A percentile compares a stretch with the other conserved stretches of the same genome.
These are phyloP conservation scores for Parelbella ahira DNA, from an alignment of 2,888 invertebrate genomes.

Conservation along the genomic window DNA sequence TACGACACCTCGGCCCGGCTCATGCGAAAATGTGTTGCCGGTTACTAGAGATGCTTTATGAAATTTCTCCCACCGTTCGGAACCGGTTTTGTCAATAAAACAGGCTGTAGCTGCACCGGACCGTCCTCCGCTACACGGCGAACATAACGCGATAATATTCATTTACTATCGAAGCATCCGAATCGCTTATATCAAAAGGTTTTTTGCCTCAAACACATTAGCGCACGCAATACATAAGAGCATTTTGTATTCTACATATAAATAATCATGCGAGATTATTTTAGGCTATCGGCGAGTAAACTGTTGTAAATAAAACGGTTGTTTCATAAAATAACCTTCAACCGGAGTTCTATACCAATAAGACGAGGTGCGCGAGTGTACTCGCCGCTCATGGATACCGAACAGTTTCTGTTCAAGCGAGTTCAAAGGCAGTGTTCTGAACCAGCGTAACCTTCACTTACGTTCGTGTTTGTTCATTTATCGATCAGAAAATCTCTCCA, in stretches of 20 bases:
- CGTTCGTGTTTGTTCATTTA: conserved; percentile 25
- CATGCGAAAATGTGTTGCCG: conserved; percentile 55
- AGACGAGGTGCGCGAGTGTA: conserved; percentile 15
- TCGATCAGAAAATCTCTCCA: conserved; percentile 26
- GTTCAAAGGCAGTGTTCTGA: conserved; percentile 25
- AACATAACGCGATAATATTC: background rate
- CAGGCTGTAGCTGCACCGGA: conserved; percentile 27
- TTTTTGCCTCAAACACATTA: conserved; percentile 6
- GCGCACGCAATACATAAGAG: conserved; percentile 1
- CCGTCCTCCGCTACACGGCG: conserved; percentile 6
- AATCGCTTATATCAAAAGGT: background rate
- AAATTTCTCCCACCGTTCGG: conserved; percentile 32
- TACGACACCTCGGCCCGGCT: conserved; percentile 43
- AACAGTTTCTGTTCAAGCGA: conserved; percentile 22
- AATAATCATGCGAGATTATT: conserved; percentile 18
- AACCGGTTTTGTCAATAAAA: conserved; percentile 35
- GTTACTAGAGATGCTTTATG: conserved; percentile 28
- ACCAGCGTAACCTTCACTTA: conserved; percentile 25
- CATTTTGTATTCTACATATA: conserved; percentile 4
- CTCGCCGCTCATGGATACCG: conserved; percentile 12
- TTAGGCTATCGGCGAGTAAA: conserved; percentile 12
- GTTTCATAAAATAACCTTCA: conserved; percentile 23
- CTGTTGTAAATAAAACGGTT: conserved; percentile 18
- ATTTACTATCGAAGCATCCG: conserved; percentile 25
- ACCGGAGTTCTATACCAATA: conserved; percentile 5